Percentiles rank a stretch among this genome's conserved stretches.
Conservation (phyloP, 2,888 invertebrate genomes). For the Caenorhabditis angaria region DNA sequence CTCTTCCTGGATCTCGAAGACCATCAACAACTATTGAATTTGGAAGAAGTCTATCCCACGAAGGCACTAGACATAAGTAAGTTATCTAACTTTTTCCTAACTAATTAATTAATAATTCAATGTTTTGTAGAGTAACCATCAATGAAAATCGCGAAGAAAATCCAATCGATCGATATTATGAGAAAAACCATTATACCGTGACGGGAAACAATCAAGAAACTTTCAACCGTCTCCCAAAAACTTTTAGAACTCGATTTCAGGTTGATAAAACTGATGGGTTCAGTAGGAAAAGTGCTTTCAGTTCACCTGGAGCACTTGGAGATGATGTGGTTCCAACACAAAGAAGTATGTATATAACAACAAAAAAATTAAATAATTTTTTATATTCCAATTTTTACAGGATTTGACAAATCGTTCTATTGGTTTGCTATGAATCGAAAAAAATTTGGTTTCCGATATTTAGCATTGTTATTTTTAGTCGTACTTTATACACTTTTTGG, state of each 20-base stretch:
- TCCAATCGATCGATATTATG: constrained; percentile 10
- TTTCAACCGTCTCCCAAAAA: constrained; percentile 13
- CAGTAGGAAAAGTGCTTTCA: not conserved
- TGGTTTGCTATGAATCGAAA: constrained; percentile 52
- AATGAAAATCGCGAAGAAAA: constrained; percentile 1
- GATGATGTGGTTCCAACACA: constrained; percentile 24
- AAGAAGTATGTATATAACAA: constrained; percentile 9
- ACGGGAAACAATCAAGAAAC: constrained; percentile 17
- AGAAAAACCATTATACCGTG: constrained; percentile 28
- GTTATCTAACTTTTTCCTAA: not conserved
- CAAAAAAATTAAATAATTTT: too few species aligned
- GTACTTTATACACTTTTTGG: constrained; percentile 48
- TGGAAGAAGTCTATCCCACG: not conserved
- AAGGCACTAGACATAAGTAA: not conserved
- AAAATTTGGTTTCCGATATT: constrained; percentile 51
- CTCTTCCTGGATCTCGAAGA: constrained; percentile 14
- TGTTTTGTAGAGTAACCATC: constrained; percentile 21
- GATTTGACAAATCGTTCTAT: constrained; percentile 56
- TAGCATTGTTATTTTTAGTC: constrained; percentile 39
- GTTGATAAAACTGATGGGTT: constrained; percentile 20
- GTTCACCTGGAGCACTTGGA: constrained; percentile 36
- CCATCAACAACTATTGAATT: not conserved
- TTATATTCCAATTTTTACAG: constrained; percentile 9
- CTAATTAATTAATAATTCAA: constrained; percentile 9
- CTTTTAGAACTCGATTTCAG: constrained; percentile 21